A percentile compares a stretch with the other conserved stretches of the same genome.
Evolutionary conservation across 2,888 invertebrate species (phyloP).

Genomic region (Smittia aterrima): DNA sequence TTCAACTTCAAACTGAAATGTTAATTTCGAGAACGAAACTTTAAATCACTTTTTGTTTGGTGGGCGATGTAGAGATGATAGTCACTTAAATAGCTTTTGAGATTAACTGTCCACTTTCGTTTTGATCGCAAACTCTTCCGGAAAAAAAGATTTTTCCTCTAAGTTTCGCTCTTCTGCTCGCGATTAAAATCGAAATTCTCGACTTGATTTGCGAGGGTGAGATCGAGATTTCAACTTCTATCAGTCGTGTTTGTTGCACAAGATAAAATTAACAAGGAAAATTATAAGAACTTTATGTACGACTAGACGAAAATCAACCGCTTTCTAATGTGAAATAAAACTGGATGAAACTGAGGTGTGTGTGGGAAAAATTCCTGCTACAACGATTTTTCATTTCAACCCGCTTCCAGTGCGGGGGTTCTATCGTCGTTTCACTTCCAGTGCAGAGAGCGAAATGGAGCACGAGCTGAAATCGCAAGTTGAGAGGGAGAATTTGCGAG

Average conservation of each 20-base stretch:
- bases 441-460: background rate
- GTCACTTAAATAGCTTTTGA: background rate
- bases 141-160: background rate
- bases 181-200: background rate
- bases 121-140: background rate
- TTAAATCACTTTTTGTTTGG: background rate
- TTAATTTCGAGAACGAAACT: background rate
- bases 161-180: background rate
- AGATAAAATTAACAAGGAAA: constrained; percentile 41
- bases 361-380: constrained; percentile 40
- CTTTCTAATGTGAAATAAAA: constrained; percentile 42
- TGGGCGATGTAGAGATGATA: background rate
- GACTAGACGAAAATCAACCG: constrained; percentile 42
- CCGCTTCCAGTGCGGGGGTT: constrained; percentile 12
- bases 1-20: background rate
- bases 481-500: too few relatives aligned
- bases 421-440: background rate
- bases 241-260: constrained; percentile 9
- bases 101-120: background rate
- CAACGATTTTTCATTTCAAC: constrained; percentile 32
- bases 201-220: background rate
- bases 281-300: constrained; percentile 42
- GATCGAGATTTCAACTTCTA: background rate
- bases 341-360: constrained; percentile 40
- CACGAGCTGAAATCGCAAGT: too few relatives aligned